Conservation (phyloP, 2,797 vertebrate species). For the Carcharodon carcharias region DNA sequence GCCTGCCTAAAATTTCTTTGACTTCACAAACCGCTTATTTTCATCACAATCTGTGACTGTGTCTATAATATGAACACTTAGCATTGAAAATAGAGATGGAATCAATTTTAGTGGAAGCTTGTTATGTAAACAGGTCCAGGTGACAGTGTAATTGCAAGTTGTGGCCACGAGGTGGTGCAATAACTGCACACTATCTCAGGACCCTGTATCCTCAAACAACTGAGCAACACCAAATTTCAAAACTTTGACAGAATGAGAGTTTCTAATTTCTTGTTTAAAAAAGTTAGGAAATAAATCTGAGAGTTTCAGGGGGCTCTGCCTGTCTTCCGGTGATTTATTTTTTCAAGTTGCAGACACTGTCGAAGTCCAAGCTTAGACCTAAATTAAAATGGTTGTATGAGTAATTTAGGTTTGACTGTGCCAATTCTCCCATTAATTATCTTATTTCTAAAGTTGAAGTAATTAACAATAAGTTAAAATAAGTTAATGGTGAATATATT, state of each 20-base stretch:
- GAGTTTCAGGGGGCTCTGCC: not conserved
- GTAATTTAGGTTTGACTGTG: not conserved
- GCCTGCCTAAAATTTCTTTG: not conserved
- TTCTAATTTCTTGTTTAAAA: not conserved
- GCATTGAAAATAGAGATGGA: not conserved
- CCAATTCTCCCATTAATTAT: not conserved
- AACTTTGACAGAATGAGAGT: not conserved
- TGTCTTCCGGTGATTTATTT: not conserved
- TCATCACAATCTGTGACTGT: not conserved
- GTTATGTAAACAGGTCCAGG: not conserved
- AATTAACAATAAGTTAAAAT: not conserved
- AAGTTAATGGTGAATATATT: not conserved
- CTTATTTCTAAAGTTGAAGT: not conserved
- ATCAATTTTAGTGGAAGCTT: not conserved
- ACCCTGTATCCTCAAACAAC: not conserved
- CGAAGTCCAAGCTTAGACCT: not conserved
- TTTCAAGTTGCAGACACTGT: not conserved
- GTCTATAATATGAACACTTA: not conserved
- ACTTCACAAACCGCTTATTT: not conserved
- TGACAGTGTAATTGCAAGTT: not conserved
- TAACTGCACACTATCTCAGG: not conserved
- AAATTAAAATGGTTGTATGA: not conserved
- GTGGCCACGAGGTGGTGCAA: not conserved
- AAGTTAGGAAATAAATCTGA: not conserved
- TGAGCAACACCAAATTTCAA: not conserved